Conservation (phyloP, 2,888 invertebrate genomes). For the Pollenia griseotomentosa region DNA sequence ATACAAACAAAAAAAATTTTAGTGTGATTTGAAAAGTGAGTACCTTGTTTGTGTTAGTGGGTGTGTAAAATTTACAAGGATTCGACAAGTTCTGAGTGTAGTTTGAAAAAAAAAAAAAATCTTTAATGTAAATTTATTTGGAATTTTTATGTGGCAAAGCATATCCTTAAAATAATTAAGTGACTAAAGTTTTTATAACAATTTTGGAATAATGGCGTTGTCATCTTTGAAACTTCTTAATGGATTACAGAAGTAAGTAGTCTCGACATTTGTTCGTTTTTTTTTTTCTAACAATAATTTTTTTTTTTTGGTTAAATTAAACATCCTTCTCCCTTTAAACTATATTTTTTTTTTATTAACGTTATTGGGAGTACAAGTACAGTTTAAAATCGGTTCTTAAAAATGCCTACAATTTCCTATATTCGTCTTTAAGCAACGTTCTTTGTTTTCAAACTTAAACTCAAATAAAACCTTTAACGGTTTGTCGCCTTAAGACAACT, state of each 20-base stretch:
- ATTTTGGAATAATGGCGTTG: constrained; percentile 25
- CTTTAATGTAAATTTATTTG: not conserved
- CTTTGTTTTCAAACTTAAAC: too few relatives aligned
- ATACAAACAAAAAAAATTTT: not conserved
- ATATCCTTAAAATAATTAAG: not conserved
- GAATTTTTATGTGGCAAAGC: not conserved
- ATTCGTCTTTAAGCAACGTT: too few relatives aligned
- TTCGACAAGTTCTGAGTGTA: constrained; percentile 3
- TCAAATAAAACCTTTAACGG: too few relatives aligned
- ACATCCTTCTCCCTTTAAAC: too few relatives aligned
- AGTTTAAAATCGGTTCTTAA: too few relatives aligned
- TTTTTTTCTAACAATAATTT: too few relatives aligned
- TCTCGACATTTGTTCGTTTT: too few relatives aligned
- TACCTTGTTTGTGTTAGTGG: constrained; percentile 8
- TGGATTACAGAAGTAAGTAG: constrained; percentile 48
- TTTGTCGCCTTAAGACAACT: too few relatives aligned
- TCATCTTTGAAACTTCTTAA: not conserved
- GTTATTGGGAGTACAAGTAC: too few relatives aligned
- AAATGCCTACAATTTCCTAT: too few relatives aligned
- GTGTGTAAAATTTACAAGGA: not conserved
- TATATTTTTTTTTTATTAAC: too few relatives aligned
- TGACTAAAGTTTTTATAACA: not conserved
- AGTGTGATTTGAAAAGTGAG: constrained; percentile 28
- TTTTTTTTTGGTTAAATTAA: too few relatives aligned
- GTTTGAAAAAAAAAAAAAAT: not conserved